Conservation (phyloP, 2,113 vertebrate genomes). For the Orientallactaga bullata region DNA sequence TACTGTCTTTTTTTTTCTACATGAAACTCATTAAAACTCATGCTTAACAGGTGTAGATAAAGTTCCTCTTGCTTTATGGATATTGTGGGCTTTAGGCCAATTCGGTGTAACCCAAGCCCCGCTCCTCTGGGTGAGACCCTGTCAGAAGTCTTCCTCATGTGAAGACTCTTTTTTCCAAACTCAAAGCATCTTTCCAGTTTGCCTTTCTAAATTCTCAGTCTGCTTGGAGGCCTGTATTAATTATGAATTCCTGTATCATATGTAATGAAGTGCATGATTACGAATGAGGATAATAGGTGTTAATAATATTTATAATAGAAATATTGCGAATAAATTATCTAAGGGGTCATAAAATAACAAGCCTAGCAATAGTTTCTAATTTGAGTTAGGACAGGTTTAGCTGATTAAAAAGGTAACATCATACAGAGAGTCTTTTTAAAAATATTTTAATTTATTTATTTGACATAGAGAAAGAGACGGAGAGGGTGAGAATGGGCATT, state of each 20-base stretch:
- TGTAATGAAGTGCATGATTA: neutral
- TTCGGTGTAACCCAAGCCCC: neutral
- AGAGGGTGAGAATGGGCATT: no score
- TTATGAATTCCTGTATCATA: neutral
- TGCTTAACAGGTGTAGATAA: neutral
- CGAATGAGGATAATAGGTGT: neutral
- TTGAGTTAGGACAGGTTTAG: neutral
- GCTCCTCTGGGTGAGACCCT: neutral
- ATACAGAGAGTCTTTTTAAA: neutral
- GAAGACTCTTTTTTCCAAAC: neutral
- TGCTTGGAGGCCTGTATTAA: neutral
- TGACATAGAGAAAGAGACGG: no score
- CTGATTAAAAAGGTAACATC: neutral
- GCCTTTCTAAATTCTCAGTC: neutral
- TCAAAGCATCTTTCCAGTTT: neutral
- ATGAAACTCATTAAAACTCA: neutral
- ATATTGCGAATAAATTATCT: neutral
- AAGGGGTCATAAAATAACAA: neutral
- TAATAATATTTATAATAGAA: neutral
- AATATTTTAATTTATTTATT: no score
- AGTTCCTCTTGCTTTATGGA: neutral
- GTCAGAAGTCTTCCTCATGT: neutral
- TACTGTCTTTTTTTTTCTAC: neutral
- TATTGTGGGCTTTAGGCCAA: neutral
- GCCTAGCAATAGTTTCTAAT: neutral